These are phyloP conservation scores for Zaprionus africanus DNA, from an alignment of 1,140 invertebrate species.

Conservation along the genomic window DNA sequence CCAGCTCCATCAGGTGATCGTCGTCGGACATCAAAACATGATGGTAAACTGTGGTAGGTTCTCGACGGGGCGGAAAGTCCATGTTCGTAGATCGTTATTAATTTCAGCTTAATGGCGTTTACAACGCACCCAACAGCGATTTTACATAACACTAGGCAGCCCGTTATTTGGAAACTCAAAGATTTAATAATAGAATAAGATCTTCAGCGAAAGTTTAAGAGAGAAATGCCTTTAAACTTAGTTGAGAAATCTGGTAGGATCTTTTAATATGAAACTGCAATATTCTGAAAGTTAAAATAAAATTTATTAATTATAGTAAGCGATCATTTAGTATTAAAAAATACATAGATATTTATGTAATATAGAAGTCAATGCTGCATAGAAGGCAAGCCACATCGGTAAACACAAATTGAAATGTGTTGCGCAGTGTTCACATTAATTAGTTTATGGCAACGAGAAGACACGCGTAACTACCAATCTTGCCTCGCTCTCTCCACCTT, in stretches of 20 bases:
- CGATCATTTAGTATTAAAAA: too few relatives aligned
- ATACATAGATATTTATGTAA: not conserved
- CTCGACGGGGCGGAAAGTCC: not conserved
- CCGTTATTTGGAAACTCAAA: not conserved
- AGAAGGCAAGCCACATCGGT: not conserved
- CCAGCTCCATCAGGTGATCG: conserved; percentile 1
- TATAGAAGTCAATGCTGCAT: not conserved
- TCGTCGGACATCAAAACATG: conserved; percentile 1
- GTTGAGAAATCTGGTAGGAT: too few relatives aligned
- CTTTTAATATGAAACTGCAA: too few relatives aligned
- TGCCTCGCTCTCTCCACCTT: not conserved
- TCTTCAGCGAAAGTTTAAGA: too few relatives aligned
- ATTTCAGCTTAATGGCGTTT: conserved; percentile 22
- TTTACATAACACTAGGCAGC: conserved; percentile 28
- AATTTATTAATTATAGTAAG: too few relatives aligned
- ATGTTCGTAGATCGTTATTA: conserved; percentile 34
- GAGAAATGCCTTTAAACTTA: too few relatives aligned
- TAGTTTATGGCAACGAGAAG: conserved; percentile 58
- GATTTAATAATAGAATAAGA: too few relatives aligned
- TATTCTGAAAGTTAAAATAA: too few relatives aligned
- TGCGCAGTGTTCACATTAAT: conserved; percentile 56
- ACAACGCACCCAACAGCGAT: conserved; percentile 27
- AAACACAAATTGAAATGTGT: conserved; percentile 28
- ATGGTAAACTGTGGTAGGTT: not conserved
- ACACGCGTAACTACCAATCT: conserved; percentile 6